Evolutionary conservation across 2,113 vertebrate genomes (phyloP), one percentile per base, ranked within the genome.

Genomic region (Collichthys lucidus): DNA sequence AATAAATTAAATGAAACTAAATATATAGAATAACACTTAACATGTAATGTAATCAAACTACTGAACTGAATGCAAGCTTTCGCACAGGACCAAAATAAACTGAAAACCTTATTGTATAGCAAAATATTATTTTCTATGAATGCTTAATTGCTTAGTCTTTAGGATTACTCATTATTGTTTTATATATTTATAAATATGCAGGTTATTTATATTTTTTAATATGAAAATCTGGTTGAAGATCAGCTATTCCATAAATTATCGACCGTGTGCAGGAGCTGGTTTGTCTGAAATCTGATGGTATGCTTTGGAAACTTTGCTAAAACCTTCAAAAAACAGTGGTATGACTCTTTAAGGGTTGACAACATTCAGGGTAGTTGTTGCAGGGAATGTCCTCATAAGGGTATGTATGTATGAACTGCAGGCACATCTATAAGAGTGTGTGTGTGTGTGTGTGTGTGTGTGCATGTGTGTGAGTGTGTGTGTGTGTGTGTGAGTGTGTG

Each of bases 361-460:
- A 4, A 11, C 19, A 4, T 40, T 11, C 2, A 0, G 10, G 60
- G 20, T 20, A 40, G 10, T 62, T 63, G n/a, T n/a, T n/a, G n/a
- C 9, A 42, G 29, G 50, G 0, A 22, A 42, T 4, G 44, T 78
- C 17, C 10, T 31, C 7, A 11, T 64, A 35, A 57, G 19, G 19
- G 22, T 26, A 22, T 46, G 60, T 49, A 1, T 42, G 31, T 52
- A 7, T 81, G 66, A 60, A 71, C 20, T 67, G 56, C 75, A 82
- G 85, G 67, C 74, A 70, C 74, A 42, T 55, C 46, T 55, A 31
- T 82, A 31, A 64, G 66, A 24, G 19, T 55, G 4, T 70, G 20
- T 69, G 50, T 40, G 50, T 40, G 47, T 50, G 64, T 49, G 4
- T 5, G 4, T 22, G 10, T 57, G 53, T 62, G 59, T 57, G 40